Conservation (phyloP, 2,888 invertebrate genomes). For the Tetragonisca angustula region DNA sequence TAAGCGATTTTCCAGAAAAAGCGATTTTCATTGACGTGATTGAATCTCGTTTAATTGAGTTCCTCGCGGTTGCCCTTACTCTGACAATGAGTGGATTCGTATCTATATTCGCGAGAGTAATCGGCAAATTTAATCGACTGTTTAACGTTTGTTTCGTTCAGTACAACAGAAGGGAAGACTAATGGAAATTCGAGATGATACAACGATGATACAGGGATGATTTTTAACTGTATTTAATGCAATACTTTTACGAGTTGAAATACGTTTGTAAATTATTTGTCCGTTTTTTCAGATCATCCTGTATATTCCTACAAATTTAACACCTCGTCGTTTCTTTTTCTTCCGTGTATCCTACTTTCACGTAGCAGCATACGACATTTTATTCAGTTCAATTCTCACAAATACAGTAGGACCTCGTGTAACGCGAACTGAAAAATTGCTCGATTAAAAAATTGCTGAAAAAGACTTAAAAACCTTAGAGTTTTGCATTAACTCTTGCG, state of each 20-base stretch:
- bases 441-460: no score
- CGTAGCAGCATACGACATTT: neutral
- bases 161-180: neutral
- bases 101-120: neutral
- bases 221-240: neutral
- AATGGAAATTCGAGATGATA: neutral
- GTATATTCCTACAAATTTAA: neutral
- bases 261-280: neutral
- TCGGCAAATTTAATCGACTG: neutral
- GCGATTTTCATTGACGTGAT: slow-evolving; percentile 6
- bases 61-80: neutral
- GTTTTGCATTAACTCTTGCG: no score
- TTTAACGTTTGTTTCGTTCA: neutral
- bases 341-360: neutral
- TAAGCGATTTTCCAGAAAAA: slow-evolving; percentile 16
- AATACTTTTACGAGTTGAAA: neutral
- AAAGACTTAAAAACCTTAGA: no score
- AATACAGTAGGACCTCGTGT: neutral
- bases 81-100: neutral
- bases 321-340: neutral
- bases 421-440: no score
- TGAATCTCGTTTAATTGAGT: slow-evolving; percentile 5
- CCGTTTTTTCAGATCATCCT: neutral
- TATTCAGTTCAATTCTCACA: neutral
- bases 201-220: neutral